These are phyloP conservation scores for Pangasius macronema DNA, from an alignment of 2,797 vertebrate species.

Conservation along the genomic window DNA sequence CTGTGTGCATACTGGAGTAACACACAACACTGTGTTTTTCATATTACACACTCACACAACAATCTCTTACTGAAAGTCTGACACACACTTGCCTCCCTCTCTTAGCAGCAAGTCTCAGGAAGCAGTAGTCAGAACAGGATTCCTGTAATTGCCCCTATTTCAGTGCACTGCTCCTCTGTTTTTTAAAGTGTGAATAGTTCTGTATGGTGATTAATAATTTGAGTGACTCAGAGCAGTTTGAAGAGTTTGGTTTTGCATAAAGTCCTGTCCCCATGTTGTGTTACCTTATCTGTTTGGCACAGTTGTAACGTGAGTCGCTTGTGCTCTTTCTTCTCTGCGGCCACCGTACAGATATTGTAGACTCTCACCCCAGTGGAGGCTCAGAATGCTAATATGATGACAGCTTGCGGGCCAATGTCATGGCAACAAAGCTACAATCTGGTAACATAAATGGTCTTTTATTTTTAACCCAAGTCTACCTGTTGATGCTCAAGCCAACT, in stretches of 20 bases:
- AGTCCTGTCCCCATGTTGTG: constrained; percentile 43
- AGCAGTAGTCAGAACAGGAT: constrained; percentile 54
- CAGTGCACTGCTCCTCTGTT: background rate
- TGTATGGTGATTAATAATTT: constrained; percentile 21
- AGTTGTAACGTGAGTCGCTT: constrained; percentile 52
- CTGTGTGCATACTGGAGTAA: constrained; percentile 35
- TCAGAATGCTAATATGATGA: constrained; percentile 60
- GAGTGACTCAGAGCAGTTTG: constrained; percentile 32
- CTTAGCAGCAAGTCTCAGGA: constrained; percentile 45
- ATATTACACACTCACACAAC: constrained; percentile 53
- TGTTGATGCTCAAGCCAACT: constrained; percentile 53
- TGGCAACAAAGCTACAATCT: constrained; percentile 57
- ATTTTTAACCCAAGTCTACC: constrained; percentile 55
- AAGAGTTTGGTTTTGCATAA: constrained; percentile 29
- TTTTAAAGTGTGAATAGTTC: constrained; percentile 23
- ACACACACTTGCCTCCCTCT: constrained; percentile 55
- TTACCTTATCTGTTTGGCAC: constrained; percentile 54
- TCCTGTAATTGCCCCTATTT: constrained; percentile 47
- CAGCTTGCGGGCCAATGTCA: constrained; percentile 58
- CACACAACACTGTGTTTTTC: constrained; percentile 39
- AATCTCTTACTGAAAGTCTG: constrained; percentile 58
- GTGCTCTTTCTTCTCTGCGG: constrained; percentile 49
- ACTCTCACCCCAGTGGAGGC: constrained; percentile 55
- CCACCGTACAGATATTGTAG: constrained; percentile 52
- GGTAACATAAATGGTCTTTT: constrained; percentile 52